Conservation (phyloP, 2,888 invertebrate genomes). For the Agonopterix subpropinquella region DNA sequence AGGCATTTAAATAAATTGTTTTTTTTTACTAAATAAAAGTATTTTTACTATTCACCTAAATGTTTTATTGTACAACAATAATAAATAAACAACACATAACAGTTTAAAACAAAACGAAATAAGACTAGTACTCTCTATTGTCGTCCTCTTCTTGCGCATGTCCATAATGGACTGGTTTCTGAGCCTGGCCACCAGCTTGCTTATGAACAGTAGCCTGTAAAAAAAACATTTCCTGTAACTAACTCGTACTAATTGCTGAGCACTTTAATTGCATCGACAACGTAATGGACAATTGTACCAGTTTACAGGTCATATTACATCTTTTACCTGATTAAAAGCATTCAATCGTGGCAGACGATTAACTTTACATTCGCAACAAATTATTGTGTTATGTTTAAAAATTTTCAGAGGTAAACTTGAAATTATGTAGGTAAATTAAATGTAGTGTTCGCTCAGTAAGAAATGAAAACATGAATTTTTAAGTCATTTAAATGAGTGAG, state of each 20-base stretch:
- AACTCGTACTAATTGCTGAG: too few species aligned
- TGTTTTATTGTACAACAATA: conserved; percentile 18
- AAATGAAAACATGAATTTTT: too few species aligned
- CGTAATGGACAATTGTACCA: conserved; percentile 8
- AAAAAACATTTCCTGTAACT: conserved; percentile 3
- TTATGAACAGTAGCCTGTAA: conserved; percentile 66
- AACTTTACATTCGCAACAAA: too few species aligned
- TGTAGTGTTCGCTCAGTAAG: too few species aligned
- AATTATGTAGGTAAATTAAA: too few species aligned
- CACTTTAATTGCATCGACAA: neutral
- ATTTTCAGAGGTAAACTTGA: too few species aligned
- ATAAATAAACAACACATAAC: conserved; percentile 44
- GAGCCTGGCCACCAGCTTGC: conserved; percentile 45
- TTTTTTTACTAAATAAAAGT: neutral
- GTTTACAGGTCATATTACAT: conserved; percentile 6
- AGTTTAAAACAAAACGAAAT: conserved; percentile 14
- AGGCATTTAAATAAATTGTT: neutral
- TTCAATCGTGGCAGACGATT: neutral
- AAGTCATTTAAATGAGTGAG: too few species aligned
- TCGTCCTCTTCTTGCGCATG: conserved; percentile 46
- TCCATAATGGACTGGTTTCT: conserved; percentile 49
- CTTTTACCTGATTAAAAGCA: conserved; percentile 2
- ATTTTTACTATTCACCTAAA: conserved; percentile 5
- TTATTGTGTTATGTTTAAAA: too few species aligned
- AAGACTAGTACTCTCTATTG: conserved; percentile 59